Conservation (phyloP, 2,888 invertebrate genomes). For the Drosophila suboccidentalis region DNA sequence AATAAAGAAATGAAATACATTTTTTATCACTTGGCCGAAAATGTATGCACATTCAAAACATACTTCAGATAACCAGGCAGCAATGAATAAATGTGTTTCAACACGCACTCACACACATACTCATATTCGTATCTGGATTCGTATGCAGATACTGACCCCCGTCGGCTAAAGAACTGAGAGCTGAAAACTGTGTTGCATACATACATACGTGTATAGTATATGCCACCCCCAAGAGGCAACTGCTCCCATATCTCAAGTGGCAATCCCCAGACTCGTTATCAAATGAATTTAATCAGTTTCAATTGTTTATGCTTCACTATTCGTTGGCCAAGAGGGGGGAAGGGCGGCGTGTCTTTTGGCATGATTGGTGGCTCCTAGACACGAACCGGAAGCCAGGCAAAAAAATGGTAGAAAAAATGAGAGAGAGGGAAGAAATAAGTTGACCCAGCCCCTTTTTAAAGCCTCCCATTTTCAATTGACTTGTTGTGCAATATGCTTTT, state of each 20-base stretch:
- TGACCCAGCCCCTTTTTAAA: not conserved
- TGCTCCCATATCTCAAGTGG: conserved; percentile 70
- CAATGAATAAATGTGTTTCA: conserved; percentile 40
- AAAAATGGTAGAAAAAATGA: not conserved
- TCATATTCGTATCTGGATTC: not conserved
- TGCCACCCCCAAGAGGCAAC: conserved; percentile 48
- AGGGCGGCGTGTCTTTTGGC: conserved; percentile 48
- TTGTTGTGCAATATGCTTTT: conserved; percentile 54
- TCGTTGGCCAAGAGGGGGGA: conserved; percentile 5
- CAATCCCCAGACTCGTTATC: conserved; percentile 70
- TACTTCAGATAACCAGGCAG: conserved; percentile 48
- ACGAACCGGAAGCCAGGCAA: conserved; percentile 49
- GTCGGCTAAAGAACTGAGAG: conserved; percentile 9
- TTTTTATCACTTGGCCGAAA: conserved; percentile 17
- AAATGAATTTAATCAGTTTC: conserved; percentile 81
- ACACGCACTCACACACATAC: conserved; percentile 42
- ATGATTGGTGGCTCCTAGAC: conserved; percentile 75
- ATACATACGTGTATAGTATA: not conserved
- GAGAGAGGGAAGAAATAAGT: not conserved
- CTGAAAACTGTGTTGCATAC: conserved; percentile 20
- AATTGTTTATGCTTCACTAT: conserved; percentile 77
- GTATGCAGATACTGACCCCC: conserved; percentile 27
- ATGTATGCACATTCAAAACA: conserved; percentile 63
- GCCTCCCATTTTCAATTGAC: conserved; percentile 54
- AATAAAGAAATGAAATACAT: not conserved